A percentile compares a stretch with the other conserved stretches of the same genome.
Evolutionary conservation across 2,797 vertebrate genomes (phyloP).

Genomic region (Acrocephalus scirpaceus): DNA sequence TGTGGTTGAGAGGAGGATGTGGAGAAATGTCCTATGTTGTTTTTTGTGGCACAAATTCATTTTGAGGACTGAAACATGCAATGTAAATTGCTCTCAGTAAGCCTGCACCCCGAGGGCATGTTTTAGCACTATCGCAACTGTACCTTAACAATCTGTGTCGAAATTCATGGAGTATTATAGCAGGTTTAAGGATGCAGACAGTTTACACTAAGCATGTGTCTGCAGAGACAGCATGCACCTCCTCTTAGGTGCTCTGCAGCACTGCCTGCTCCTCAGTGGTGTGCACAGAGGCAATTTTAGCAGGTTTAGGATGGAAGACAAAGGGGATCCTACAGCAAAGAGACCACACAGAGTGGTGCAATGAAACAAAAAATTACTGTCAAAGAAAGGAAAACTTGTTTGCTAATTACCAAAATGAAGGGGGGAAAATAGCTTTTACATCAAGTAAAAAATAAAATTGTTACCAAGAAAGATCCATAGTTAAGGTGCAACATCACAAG

Average conservation of each 20-base stretch:
- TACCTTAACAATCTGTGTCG: conserved; percentile 8
- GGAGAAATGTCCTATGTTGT: conserved; percentile 53
- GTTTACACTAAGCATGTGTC: neutral
- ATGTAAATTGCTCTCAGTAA: conserved; percentile 36
- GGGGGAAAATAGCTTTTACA: neutral
- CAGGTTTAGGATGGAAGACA: neutral
- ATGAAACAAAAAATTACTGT: neutral
- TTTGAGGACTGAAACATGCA: conserved; percentile 48
- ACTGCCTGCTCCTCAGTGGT: neutral
- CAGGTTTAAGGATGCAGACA: conserved; percentile 42
- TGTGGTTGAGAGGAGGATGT: conserved; percentile 72
- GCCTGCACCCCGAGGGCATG: neutral
- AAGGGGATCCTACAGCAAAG: neutral
- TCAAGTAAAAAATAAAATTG: neutral
- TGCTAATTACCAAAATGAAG: neutral
- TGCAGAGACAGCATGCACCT: neutral
- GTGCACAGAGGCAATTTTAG: neutral
- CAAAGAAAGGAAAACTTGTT: neutral
- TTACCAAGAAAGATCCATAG: neutral
- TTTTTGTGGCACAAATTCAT: conserved; percentile 67
- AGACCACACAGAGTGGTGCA: neutral
- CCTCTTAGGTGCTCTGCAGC: neutral
- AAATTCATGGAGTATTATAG: conserved; percentile 9
- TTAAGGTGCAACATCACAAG: neutral
- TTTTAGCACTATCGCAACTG: neutral